phyloP scores from a whole-genome alignment of 2,888 invertebrate species.

The Caenorhabditis drosophilae region DNA sequence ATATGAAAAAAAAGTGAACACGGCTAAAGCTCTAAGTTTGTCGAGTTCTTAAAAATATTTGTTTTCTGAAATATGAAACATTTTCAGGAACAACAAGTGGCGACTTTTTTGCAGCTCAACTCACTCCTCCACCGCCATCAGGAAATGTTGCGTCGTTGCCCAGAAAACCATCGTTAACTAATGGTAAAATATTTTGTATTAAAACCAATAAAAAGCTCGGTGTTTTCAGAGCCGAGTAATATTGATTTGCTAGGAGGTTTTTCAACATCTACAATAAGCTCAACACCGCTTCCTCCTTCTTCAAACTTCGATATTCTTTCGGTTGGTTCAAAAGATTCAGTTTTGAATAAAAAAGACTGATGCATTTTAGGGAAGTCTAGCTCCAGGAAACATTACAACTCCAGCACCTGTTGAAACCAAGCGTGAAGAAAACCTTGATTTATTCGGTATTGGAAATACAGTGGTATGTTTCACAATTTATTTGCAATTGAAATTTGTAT shows the following conservation, averaged over 20 bases:
- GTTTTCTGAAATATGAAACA: too few species aligned
- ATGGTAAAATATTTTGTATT: background rate
- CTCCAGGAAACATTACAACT: too few species aligned
- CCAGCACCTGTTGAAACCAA: too few species aligned
- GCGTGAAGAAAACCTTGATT: too few species aligned
- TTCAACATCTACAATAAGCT: slow-evolving; percentile 8
- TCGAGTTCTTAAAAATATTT: too few species aligned
- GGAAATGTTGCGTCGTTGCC: background rate
- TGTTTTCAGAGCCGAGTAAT: slow-evolving; percentile 23
- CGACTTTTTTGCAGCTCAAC: slow-evolving; percentile 3
- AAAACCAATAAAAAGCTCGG: background rate
- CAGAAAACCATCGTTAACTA: slow-evolving; percentile 1
- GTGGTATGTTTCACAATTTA: too few species aligned
- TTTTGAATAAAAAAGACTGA: background rate
- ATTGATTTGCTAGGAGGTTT: slow-evolving; percentile 24
- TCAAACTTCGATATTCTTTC: slow-evolving; percentile 4
- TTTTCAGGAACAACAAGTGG: background rate
- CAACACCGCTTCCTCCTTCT: background rate
- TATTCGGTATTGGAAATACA: too few species aligned
- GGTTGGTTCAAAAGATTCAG: background rate
- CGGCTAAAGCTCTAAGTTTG: slow-evolving; percentile 2
- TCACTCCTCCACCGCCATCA: slow-evolving; percentile 21
- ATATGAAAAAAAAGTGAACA: slow-evolving; percentile 8
- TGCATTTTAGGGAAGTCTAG: too few species aligned
- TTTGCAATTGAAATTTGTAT: background rate